Evolutionary conservation across 2,113 vertebrate species (phyloP), one percentile per base, ranked within the genome.

Genomic region (Erythrocercus mccallii): DNA sequence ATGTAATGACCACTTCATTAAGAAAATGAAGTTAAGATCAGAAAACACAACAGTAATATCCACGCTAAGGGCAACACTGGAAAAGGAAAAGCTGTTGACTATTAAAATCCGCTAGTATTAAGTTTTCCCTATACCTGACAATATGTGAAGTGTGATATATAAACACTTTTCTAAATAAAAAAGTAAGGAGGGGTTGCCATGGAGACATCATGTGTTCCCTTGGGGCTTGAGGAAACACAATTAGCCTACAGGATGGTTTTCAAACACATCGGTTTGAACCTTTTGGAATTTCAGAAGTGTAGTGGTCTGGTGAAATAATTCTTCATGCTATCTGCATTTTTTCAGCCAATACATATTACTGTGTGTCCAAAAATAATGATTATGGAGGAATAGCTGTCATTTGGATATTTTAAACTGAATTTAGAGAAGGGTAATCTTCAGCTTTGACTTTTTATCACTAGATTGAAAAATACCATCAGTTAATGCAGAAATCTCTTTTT

Each of bases 171-270:
- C 72, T 70, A 84, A 96, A 93, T 89, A 85, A 91, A 90, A 95
- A 95, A 84, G 82, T 85, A 90, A 95, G 85, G 56, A 81, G 20
- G 30, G 7, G 95, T 95, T 95, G 60, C 88, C 72, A 96, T 96
- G 92, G 96, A 95, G 86, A 96, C 27, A 66, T 79, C 89, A 66
- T 44, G 78, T 73, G 38, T 28, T 95, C 91, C 53, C 79, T 69
- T 86, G 37, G 76, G 86, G n/a, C 47, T 91, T 25, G 35, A 92
- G 71, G 44, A 92, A 97, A 95, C 74, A 94, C 92, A 96, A 93
- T 95, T 94, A 95, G 85, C 79, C 81, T 74, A 28, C 64, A 92
- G 82, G 70, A 89, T 71, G 24, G 66, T 74, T 96, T 97, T 96
- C 91, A 94, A 92, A 94, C 74, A 82, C 74, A 76, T 89, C 80